These are phyloP conservation scores for Uria lomvia DNA, from an alignment of 2,113 vertebrate species.

Conservation along the genomic window DNA sequence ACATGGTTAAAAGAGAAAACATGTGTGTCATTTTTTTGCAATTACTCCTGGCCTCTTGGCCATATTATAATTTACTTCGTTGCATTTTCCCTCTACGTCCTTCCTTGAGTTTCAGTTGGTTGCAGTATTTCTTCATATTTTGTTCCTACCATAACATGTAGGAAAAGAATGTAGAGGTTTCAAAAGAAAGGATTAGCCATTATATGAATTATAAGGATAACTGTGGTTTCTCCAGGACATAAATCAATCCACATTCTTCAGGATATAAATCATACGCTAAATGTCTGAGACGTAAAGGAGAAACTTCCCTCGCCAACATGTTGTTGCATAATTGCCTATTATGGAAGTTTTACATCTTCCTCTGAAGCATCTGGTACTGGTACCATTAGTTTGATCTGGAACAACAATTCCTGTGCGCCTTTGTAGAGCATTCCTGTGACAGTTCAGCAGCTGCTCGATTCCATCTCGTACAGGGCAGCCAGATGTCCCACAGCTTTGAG, in stretches of 20 bases:
- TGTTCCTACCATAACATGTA: not conserved
- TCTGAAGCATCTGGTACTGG: slow-evolving; percentile 56
- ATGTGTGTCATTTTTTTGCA: not conserved
- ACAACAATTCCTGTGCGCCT: not conserved
- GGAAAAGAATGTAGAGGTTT: not conserved
- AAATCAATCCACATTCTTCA: slow-evolving; percentile 51
- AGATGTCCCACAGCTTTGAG: slow-evolving; percentile 49
- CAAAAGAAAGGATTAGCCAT: not conserved
- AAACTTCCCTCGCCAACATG: not conserved
- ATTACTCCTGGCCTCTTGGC: not conserved
- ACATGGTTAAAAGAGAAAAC: slow-evolving; percentile 3
- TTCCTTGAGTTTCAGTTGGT: not conserved
- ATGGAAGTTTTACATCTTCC: slow-evolving; percentile 46
- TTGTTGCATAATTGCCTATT: slow-evolving; percentile 47
- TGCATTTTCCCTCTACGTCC: not conserved
- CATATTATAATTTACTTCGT: not conserved
- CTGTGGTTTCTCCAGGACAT: slow-evolving; percentile 11
- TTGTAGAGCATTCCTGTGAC: slow-evolving; percentile 29
- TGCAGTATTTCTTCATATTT: not conserved
- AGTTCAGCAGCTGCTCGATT: slow-evolving; percentile 49
- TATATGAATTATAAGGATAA: not conserved
- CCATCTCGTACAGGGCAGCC: slow-evolving; percentile 2
- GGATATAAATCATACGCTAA: slow-evolving; percentile 16
- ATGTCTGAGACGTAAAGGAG: slow-evolving; percentile 12
- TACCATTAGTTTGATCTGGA: slow-evolving; percentile 47